A percentile compares a stretch with the other conserved stretches of the same genome.
phyloP scores from a whole-genome alignment of 2,797 vertebrate species.

The Hydrocynus forskahlii region DNA sequence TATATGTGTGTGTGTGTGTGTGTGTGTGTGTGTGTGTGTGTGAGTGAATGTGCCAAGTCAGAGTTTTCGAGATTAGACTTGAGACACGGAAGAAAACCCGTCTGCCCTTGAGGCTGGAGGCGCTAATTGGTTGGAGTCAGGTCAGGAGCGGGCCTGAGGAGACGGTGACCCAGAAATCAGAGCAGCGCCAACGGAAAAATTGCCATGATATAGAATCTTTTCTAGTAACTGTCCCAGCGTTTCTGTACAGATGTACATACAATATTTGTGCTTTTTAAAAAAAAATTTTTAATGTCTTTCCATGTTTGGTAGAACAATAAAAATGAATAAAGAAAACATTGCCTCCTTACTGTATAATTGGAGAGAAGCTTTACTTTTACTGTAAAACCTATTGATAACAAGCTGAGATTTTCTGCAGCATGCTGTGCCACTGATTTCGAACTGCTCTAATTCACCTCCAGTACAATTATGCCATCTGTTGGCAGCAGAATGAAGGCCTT shows the following conservation, averaged over 20 bases:
- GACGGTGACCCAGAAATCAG: not conserved
- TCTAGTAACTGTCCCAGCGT: not conserved
- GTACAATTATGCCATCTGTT: constrained; percentile 17
- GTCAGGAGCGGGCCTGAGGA: constrained; percentile 1
- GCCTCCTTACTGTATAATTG: too few species aligned
- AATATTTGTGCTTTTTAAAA: not conserved
- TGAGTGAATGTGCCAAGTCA: not conserved
- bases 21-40: constrained; percentile 19
- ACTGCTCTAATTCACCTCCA: not conserved
- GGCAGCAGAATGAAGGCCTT: not conserved
- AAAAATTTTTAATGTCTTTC: not conserved
- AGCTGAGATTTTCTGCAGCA: not conserved
- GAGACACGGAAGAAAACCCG: not conserved
- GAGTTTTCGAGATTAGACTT: not conserved
- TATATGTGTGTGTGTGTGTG: constrained; percentile 4
- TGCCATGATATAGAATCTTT: too few species aligned
- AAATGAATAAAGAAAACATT: too few species aligned
- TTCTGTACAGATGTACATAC: too few species aligned
- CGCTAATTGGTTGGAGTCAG: not conserved
- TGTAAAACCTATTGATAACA: not conserved
- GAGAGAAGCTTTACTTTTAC: not conserved
- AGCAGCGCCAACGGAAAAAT: too few species aligned
- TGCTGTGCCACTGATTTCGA: not conserved
- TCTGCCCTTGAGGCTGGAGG: not conserved
- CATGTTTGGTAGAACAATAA: not conserved